Conservation (phyloP, 2,797 vertebrate genomes). For the Semotilus atromaculatus region DNA sequence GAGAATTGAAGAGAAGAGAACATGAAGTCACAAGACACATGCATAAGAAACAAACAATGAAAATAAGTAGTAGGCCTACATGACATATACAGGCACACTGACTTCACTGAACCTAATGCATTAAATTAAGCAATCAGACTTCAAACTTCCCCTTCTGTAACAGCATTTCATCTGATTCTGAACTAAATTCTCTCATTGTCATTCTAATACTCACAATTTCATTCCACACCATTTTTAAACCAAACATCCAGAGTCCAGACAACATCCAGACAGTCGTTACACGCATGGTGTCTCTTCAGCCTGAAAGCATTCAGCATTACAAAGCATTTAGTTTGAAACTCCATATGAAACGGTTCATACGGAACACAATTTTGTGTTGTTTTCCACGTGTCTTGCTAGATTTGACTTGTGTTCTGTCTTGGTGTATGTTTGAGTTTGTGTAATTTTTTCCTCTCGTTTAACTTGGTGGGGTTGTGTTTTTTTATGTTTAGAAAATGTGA, state of each 20-base stretch:
- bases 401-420: background rate
- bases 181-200: too few species aligned
- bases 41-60: background rate
- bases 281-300: background rate
- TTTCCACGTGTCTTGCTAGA: too few species aligned
- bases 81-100: background rate
- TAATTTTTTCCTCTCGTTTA: background rate
- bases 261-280: background rate
- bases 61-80: background rate
- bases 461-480: background rate
- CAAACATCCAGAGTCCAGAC: too few species aligned
- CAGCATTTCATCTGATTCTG: too few species aligned
- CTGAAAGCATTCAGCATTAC: background rate
- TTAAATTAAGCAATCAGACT: too few species aligned
- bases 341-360: background rate
- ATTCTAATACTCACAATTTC: too few species aligned
- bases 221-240: too few species aligned
- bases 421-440: background rate
- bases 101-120: background rate
- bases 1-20: conserved; percentile 1
- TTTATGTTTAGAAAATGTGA: background rate
- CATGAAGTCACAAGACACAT: background rate
- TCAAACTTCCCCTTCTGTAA: too few species aligned
- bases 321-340: background rate
- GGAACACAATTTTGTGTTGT: background rate